Percentiles rank a stretch among this genome's conserved stretches.
These are phyloP conservation scores for Chorisops tibialis DNA, from an alignment of 2,888 invertebrate genomes.

Conservation along the genomic window DNA sequence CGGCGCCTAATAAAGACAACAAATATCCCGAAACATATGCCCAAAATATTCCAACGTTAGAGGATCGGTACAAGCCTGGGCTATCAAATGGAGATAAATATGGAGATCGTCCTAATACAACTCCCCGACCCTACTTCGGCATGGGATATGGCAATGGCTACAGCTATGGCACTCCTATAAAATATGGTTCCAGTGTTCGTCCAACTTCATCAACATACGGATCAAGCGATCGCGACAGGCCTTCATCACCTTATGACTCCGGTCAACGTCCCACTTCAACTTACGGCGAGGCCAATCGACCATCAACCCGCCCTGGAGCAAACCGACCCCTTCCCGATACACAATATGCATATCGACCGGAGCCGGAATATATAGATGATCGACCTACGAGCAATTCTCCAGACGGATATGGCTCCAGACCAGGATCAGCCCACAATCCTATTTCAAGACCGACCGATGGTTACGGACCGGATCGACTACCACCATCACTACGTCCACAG, in stretches of 20 bases:
- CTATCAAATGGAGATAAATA: constrained; percentile 34
- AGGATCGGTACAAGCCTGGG: constrained; percentile 42
- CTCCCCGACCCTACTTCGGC: constrained; percentile 46
- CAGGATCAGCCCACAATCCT: constrained; percentile 6
- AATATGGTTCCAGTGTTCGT: constrained; percentile 19
- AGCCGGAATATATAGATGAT: constrained; percentile 11
- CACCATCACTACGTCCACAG: background rate
- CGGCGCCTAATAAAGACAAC: constrained; percentile 47
- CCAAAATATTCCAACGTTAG: constrained; percentile 47
- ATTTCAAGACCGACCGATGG: background rate
- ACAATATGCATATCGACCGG: constrained; percentile 28
- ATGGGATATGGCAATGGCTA: constrained; percentile 50
- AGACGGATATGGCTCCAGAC: background rate
- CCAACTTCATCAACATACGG: constrained; percentile 33
- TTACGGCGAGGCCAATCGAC: constrained; percentile 27
- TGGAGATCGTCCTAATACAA: constrained; percentile 34
- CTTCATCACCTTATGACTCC: constrained; percentile 28
- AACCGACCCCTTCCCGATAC: constrained; percentile 24
- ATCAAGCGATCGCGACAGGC: constrained; percentile 40
- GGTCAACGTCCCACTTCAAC: constrained; percentile 23
- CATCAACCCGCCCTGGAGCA: constrained; percentile 28
- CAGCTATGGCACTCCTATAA: constrained; percentile 45
- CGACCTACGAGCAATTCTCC: constrained; percentile 5
- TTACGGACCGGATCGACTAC: background rate
- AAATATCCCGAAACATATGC: constrained; percentile 50